A percentile compares a stretch with the other conserved stretches of the same genome.
Evolutionary conservation across 2,888 invertebrate genomes (phyloP).

Genomic region (Itoplectis maculator): DNA sequence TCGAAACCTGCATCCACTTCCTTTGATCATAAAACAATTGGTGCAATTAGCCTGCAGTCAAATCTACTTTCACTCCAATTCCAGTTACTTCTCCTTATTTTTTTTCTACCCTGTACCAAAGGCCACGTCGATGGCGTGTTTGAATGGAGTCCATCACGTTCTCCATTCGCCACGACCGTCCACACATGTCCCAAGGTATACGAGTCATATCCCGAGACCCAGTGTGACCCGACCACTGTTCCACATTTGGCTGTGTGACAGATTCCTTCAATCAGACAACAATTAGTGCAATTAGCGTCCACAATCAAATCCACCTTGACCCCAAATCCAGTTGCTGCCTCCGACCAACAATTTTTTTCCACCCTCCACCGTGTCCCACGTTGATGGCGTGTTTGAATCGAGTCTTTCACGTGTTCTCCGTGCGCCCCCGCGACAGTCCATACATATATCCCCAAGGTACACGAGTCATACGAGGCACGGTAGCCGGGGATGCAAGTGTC

Average conservation of each 20-base stretch:
- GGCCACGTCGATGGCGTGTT: constrained; percentile 27
- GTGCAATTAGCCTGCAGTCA: no score
- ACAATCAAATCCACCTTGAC: no score
- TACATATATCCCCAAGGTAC: background rate
- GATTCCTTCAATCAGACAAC: no score
- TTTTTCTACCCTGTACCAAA: no score
- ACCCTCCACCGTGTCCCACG: background rate
- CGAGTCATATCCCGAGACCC: background rate
- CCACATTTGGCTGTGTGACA: background rate
- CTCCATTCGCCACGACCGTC: constrained; percentile 19
- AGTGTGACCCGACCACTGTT: background rate
- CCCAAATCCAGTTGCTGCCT: no score
- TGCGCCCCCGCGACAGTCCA: background rate
- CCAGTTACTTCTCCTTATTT: no score
- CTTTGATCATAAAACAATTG: no score
- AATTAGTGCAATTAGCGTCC: no score
- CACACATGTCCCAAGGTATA: background rate
- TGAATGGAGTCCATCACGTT: constrained; percentile 52
- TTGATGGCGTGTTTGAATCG: constrained; percentile 46
- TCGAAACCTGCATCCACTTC: no score
- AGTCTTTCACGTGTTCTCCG: constrained; percentile 47
- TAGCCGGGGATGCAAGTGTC: background rate
- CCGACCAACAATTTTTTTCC: no score
- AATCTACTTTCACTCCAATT: no score
- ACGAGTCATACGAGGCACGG: background rate